A percentile compares a stretch with the other conserved stretches of the same genome.
These are phyloP conservation scores for Deroplatys truncata DNA, from an alignment of 2,888 invertebrate species.

Conservation along the genomic window DNA sequence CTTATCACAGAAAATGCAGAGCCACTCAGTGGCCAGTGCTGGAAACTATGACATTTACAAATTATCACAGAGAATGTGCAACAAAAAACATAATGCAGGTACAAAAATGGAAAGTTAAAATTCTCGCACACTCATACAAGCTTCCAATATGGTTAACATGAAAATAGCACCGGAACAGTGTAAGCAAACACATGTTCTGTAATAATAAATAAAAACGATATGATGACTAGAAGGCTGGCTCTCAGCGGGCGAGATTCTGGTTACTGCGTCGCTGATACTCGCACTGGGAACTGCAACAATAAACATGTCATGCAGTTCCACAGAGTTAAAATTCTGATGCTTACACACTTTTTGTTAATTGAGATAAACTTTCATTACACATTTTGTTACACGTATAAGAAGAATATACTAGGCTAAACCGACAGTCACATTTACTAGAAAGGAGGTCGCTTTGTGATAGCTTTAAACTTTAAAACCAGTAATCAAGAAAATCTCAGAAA, in stretches of 20 bases:
- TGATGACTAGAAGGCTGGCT: background rate
- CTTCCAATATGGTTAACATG: background rate
- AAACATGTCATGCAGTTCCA: background rate
- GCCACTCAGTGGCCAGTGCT: background rate
- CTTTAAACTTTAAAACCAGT: too few species aligned
- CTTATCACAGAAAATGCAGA: background rate
- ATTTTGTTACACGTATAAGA: too few species aligned
- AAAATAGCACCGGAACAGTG: background rate
- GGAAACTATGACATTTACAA: background rate
- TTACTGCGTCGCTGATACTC: background rate
- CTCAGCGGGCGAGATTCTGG: background rate
- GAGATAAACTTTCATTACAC: too few species aligned
- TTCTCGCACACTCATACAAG: background rate
- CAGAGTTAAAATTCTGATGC: too few species aligned
- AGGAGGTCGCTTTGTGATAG: too few species aligned
- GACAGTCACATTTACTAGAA: too few species aligned
- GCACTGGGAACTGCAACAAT: background rate
- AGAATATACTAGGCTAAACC: too few species aligned
- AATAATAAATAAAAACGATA: background rate
- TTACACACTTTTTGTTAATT: too few species aligned
- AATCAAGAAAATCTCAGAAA: too few species aligned
- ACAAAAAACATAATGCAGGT: background rate
- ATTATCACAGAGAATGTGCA: background rate
- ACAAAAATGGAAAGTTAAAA: background rate
- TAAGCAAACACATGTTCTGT: background rate